Evolutionary conservation across 2,888 invertebrate species (phyloP).

Genomic region (Lissocephala sabroskyi): DNA sequence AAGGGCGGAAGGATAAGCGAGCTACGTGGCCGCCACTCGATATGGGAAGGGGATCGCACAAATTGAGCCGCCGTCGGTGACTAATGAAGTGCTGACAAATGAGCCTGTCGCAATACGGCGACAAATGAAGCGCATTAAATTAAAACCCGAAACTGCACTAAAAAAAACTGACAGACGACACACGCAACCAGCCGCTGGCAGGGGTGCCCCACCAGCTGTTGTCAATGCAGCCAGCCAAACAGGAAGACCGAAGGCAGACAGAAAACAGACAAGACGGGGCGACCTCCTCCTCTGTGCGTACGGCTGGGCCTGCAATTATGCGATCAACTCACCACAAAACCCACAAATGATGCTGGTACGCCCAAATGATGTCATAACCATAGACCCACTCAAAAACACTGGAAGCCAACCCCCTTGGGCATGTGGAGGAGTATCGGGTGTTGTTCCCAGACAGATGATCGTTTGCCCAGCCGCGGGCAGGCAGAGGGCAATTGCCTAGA

Average conservation of each 20-base stretch:
- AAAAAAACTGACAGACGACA: constrained; percentile 14
- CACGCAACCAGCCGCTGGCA: neutral
- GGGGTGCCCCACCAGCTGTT: constrained; percentile 7
- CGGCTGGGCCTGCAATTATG: neutral
- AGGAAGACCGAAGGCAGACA: neutral
- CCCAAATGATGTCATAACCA: constrained; percentile 50
- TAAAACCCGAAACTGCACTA: constrained; percentile 42
- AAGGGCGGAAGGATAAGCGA: constrained; percentile 9
- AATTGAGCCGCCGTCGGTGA: constrained; percentile 31
- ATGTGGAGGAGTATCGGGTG: no score
- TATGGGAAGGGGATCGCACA: constrained; percentile 15
- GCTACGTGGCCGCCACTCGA: neutral
- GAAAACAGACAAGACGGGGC: neutral
- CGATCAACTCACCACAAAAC: constrained; percentile 26
- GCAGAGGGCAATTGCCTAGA: constrained; percentile 23
- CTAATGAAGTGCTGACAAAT: constrained; percentile 59
- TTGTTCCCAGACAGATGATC: neutral
- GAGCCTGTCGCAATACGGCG: constrained; percentile 54
- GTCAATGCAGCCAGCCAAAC: neutral
- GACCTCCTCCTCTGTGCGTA: neutral
- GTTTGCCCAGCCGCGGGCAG: neutral
- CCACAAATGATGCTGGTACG: constrained; percentile 50
- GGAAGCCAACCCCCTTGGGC: no score
- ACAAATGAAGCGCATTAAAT: constrained; percentile 49
- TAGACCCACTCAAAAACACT: neutral